Evolutionary conservation across 2,113 vertebrate species (phyloP).

Genomic region (Noturus placidus): DNA sequence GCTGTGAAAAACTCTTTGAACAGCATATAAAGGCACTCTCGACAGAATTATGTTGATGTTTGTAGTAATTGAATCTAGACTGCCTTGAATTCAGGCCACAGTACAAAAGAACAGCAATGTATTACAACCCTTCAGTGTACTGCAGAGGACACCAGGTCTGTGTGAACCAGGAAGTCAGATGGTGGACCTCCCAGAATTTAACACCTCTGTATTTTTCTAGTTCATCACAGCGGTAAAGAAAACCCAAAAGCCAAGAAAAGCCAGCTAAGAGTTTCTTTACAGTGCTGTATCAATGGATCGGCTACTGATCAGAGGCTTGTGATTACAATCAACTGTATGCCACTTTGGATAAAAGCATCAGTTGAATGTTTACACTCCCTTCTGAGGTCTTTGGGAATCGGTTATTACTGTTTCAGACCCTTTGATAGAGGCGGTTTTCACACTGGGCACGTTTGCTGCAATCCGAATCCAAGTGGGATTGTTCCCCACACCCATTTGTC

Average conservation of each 20-base stretch:
- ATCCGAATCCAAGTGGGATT: no score
- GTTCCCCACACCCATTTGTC: no score
- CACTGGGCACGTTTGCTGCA: no score
- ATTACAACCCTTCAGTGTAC: not conserved
- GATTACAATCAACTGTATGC: not conserved
- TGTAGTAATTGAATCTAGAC: not conserved
- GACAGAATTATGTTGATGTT: not conserved
- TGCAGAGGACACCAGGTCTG: not conserved
- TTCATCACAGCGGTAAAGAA: not conserved
- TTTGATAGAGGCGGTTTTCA: not conserved
- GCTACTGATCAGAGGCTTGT: not conserved
- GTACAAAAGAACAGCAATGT: not conserved
- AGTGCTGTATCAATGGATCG: not conserved
- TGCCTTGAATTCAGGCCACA: conserved; percentile 3
- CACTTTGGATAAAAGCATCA: not conserved
- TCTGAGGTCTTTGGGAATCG: not conserved
- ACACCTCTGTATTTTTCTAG: no score
- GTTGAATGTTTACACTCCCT: not conserved
- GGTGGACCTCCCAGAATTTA: not conserved
- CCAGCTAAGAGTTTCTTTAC: not conserved
- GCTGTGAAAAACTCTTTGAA: not conserved
- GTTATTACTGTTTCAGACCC: not conserved
- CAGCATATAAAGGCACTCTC: not conserved
- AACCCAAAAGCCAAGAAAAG: not conserved
- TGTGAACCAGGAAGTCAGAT: not conserved